Base-by-base conservation (phyloP, 2,797 vertebrate genomes). In the Erethizon dorsatum region DNA sequence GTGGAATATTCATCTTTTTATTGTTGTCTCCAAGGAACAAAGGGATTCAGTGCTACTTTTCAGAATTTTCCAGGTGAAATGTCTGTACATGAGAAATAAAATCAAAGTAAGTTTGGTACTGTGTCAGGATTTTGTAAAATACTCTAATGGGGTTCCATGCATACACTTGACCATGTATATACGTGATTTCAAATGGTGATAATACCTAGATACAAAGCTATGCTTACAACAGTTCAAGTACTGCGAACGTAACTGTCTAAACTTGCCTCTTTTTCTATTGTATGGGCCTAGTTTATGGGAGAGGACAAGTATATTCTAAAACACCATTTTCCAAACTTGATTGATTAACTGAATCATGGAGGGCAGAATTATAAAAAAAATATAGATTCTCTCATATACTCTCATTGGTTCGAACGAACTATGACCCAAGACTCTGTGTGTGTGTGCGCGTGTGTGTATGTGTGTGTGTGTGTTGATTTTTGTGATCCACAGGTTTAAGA, bases 321-420 rank as follows among this genome's bases (percentile, higher is more conserved):
- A 31, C 20, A 88, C 45, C n/a, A 28, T 87, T 86, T 87, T 63
- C 65, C 77, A 88, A 90, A 75, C 28, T 28, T 95, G 73, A 20
- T 28, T 95, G 73, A 20, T 95, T 95, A 83, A 86, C 18, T 83
- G 93, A 95, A 84, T 56, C 33, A 41, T 10, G 56, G 56, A 90
- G 22, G 61, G 6, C 3, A 93, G 18, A 67, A 47, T 14, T 83
- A 54, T 80, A 11, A 85, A 92, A 63, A 33, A 94, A 91, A 50
- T 47, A 83, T 0, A 84, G 33, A 67, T 67, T 88, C 5, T 75
- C 9, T 33, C n/a, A 73, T 18, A 50, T 80, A 52, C n/a, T 87
- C 65, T 77, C 54, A 92, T 67, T 86, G 20, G n/a, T 85, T 52
- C 31, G 67, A 95, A 90, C 85, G 28, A 82, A 75, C 12, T 50